A percentile compares a stretch with the other conserved stretches of the same genome.
Conservation (phyloP, 2,797 vertebrate species). For the Ataeniobius toweri region DNA sequence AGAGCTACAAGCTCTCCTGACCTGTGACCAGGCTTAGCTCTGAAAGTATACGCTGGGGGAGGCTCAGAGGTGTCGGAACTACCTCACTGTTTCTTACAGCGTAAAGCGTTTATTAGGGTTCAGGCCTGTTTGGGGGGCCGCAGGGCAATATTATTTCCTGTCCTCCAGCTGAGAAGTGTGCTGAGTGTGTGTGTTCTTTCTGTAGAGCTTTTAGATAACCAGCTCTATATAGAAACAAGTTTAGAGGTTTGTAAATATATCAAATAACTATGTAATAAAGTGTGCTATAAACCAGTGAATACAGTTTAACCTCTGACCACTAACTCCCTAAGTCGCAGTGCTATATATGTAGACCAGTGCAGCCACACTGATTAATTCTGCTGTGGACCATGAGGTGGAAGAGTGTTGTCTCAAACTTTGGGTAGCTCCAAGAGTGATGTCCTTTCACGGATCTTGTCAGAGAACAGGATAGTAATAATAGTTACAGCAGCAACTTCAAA, state of each 20-base stretch:
- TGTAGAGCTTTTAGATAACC: conserved; percentile 60
- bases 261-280: conserved; percentile 70
- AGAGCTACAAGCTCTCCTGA: conserved; percentile 77
- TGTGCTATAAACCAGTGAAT: conserved; percentile 62
- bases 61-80: conserved; percentile 77
- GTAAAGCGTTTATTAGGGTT: conserved; percentile 82
- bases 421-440: neutral
- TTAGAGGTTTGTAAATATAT: conserved; percentile 59
- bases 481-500: neutral
- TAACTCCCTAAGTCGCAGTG: conserved; percentile 41
- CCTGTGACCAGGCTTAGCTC: conserved; percentile 70
- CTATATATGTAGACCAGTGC: conserved; percentile 40
- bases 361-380: conserved; percentile 40
- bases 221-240: conserved; percentile 51
- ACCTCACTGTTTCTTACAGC: conserved; percentile 76
- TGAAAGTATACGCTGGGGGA: conserved; percentile 56
- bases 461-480: neutral
- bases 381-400: conserved; percentile 7
- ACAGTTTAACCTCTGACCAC: conserved; percentile 56
- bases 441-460: neutral
- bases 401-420: conserved; percentile 14
- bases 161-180: conserved; percentile 63
- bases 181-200: conserved; percentile 20
- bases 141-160: conserved; percentile 79
- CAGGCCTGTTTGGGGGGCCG: conserved; percentile 77